phyloP scores from a whole-genome alignment of 2,797 vertebrate species.

The Uromys caudimaculatus region DNA sequence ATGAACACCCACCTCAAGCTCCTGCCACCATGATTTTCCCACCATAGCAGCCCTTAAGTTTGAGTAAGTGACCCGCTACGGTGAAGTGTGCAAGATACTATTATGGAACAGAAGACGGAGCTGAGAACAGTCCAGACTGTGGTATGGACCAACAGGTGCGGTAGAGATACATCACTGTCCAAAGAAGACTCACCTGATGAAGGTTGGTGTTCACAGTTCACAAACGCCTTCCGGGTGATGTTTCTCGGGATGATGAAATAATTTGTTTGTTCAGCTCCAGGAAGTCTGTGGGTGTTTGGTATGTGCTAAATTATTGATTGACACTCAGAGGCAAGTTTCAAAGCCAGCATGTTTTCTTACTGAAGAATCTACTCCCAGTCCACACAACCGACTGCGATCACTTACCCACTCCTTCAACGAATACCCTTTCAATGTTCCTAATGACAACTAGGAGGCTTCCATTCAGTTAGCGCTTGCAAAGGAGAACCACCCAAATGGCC shows the following conservation, averaged over 20 bases:
- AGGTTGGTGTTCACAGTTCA: neutral
- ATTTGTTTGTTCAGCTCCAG: constrained; percentile 65
- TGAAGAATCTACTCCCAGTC: constrained; percentile 61
- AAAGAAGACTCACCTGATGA: neutral
- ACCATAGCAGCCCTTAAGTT: neutral
- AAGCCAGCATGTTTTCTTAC: constrained; percentile 65
- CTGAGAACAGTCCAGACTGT: neutral
- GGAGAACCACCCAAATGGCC: constrained; percentile 41
- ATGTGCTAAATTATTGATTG: constrained; percentile 67
- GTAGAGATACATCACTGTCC: neutral
- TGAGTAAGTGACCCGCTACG: neutral
- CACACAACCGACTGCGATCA: constrained; percentile 54
- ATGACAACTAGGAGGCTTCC: constrained; percentile 50
- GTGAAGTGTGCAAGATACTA: neutral
- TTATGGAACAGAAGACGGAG: neutral
- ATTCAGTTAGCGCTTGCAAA: constrained; percentile 41
- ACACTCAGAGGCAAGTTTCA: constrained; percentile 60
- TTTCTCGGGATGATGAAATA: constrained; percentile 20
- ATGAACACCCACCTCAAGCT: neutral
- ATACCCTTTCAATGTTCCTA: constrained; percentile 61
- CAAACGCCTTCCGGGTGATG: neutral
- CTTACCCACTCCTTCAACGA: constrained; percentile 23
- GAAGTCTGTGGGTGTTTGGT: constrained; percentile 51
- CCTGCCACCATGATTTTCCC: neutral
- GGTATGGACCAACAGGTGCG: neutral